Evolutionary conservation across 2,888 invertebrate genomes (phyloP), one percentile per base, ranked within the genome.

Genomic region (Creontiades dilutus): DNA sequence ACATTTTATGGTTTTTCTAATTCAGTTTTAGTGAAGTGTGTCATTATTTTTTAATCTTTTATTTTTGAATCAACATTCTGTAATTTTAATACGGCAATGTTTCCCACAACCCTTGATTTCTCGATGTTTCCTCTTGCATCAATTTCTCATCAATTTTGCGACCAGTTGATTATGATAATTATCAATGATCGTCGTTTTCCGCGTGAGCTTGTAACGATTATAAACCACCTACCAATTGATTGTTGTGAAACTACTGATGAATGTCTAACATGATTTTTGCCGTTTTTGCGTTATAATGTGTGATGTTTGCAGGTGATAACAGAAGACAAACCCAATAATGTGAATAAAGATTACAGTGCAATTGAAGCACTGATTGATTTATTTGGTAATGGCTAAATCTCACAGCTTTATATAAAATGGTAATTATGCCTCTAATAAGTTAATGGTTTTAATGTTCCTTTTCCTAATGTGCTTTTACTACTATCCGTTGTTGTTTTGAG

Each of bases 251-350:
- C 82, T 37, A 37, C 37, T 37, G 37, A 12, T 13, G 57, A 86
- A 19, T 28, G 13, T 86, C 68, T 86, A 57, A 28, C 57, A 28
- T 86, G 27, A 27, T 52, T 89, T 37, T 52, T 13, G 46, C 47
- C 5, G n/a, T n/a, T 89, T 13, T 89, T 90, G 68, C 84, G 46
- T 48, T 82, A 46, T 82, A 89, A 75, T 85, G 76, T 90, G 87
- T 88, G 57, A 86, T 90, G 86, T 91, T 92, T 91, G 87, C 92
- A 92, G 92, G 92, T 91, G 91, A 91, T 92, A 90, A 91, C 91
- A 68, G 91, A 91, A 91, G 91, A 92, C 91, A 91, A 91, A 89
- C 88, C 91, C 48, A 89, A 91, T 86, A 91, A 90, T 88, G 80
- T 91, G 89, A 91, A 91, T 88, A 92, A 91, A 90, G 91, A 90